A percentile compares a stretch with the other conserved stretches of the same genome.
phyloP scores from a whole-genome alignment of 2,113 vertebrate genomes.

The Neofelis nebulosa region DNA sequence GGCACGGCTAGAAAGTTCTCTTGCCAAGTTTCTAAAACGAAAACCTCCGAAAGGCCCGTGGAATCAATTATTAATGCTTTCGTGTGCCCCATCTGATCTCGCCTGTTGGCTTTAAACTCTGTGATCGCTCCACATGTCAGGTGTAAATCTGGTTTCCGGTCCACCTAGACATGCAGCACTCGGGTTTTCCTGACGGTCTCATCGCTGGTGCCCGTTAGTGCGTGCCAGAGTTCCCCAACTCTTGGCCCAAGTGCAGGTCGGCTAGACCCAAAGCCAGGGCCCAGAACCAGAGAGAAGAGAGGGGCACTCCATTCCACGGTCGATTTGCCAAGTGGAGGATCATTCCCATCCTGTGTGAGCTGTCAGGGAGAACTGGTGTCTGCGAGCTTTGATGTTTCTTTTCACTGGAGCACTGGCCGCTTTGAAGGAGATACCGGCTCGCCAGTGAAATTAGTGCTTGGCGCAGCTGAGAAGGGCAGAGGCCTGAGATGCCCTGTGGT shows the following conservation, averaged over 20 bases:
- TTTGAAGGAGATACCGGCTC: slow-evolving; percentile 65
- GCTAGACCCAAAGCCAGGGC: slow-evolving; percentile 30
- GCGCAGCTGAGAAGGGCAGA: neutral
- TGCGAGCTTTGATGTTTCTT: slow-evolving; percentile 78
- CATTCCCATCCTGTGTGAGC: slow-evolving; percentile 70
- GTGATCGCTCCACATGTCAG: slow-evolving; percentile 85
- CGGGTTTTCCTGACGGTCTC: slow-evolving; percentile 74
- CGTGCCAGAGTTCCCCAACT: slow-evolving; percentile 73
- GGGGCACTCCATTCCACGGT: slow-evolving; percentile 44
- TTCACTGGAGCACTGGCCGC: slow-evolving; percentile 65
- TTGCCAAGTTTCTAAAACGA: slow-evolving; percentile 80
- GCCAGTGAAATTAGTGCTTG: slow-evolving; percentile 34
- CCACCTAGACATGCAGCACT: slow-evolving; percentile 79
- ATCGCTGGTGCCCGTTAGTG: slow-evolving; percentile 75
- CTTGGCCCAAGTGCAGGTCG: slow-evolving; percentile 31
- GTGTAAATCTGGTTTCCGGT: slow-evolving; percentile 79
- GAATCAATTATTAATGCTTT: slow-evolving; percentile 84
- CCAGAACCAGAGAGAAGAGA: slow-evolving; percentile 44
- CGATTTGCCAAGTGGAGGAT: slow-evolving; percentile 68
- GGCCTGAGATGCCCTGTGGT: neutral
- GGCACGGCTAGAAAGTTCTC: slow-evolving; percentile 75
- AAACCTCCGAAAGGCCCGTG: slow-evolving; percentile 76
- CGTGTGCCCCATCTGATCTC: slow-evolving; percentile 79
- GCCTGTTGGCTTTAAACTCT: slow-evolving; percentile 80
- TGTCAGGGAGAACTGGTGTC: slow-evolving; percentile 69